Base-by-base conservation (phyloP, 2,888 invertebrate species). In the Cheilosia scutellata region DNA sequence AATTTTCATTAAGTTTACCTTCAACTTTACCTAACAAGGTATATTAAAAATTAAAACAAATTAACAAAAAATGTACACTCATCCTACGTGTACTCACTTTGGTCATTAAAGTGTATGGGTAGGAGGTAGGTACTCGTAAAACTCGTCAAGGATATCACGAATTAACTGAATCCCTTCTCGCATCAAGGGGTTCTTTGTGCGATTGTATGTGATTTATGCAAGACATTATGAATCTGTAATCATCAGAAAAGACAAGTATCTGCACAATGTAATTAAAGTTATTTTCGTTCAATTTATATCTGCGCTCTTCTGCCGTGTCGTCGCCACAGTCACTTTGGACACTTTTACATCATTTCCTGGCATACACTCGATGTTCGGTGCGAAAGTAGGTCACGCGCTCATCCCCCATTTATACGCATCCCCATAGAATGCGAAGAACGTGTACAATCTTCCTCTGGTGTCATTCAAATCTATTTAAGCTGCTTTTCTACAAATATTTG, bases 141-240 rank as follows among this genome's bases (percentile, higher is more conserved):
- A 58, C 70, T 58, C 65, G 51, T 76, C 82, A 71, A 82, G 82
- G 82, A 82, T 70, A 74, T 47, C 47, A 57, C 47, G 31, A 47
- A 62, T 27, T 29, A 31, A 16, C 29, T 9, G 16, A 42, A 27
- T 16, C 60, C 60, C 60, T n/a, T 11, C 16, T 60, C n/a, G 40
- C 60, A 60, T 42, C 37, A 58, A 58, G 37, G 53, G 27, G 42
- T 70, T 33, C 65, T 57, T 31, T 63, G 53, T 65, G 57, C n/a
- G 72, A 44, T 31, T 55, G 40, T 29, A n/a, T 49, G 57, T 79
- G 84, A 84, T 76, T 84, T 80, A 80, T 84, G 63, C 70, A 80
- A 60, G 40, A 55, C 58, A 60, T 62, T 75, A 84, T 79, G 80
- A 84, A 84, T 84, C 68, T 37, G 60, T 79, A 84, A 84, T 80